Evolutionary conservation across 1,140 invertebrate species (phyloP).

Genomic region (Calliphora vicina): DNA sequence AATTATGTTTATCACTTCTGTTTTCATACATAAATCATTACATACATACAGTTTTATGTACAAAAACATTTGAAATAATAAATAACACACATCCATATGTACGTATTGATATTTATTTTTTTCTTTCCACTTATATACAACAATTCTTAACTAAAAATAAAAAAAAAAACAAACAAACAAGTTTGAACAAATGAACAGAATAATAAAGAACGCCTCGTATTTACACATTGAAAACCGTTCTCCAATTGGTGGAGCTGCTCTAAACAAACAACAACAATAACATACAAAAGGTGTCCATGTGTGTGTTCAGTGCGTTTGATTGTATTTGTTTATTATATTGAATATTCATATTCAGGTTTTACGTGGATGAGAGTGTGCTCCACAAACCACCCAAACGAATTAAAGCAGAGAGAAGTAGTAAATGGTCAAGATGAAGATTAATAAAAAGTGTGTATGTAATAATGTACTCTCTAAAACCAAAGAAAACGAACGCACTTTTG

Average conservation of each 20-base stretch:
- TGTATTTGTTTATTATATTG: not conserved
- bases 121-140: not conserved
- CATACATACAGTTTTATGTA: too few species aligned
- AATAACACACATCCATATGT: not conserved
- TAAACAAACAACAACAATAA: not conserved
- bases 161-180: not conserved
- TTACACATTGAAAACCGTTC: not conserved
- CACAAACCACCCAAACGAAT: too few species aligned
- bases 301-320: not conserved
- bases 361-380: not conserved
- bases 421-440: too few species aligned
- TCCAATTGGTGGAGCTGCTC: conserved; percentile 11
- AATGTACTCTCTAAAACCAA: too few species aligned
- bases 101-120: too few species aligned
- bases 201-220: conserved; percentile 10
- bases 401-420: too few species aligned
- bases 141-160: not conserved
- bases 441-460: too few species aligned
- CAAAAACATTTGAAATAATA: too few species aligned
- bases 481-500: too few species aligned
- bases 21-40: too few species aligned
- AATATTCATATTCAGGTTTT: conserved; percentile 4
- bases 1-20: not conserved
- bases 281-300: not conserved
- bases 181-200: not conserved